phyloP scores from a whole-genome alignment of 1,140 invertebrate species.

The Melitaea cinxia region DNA sequence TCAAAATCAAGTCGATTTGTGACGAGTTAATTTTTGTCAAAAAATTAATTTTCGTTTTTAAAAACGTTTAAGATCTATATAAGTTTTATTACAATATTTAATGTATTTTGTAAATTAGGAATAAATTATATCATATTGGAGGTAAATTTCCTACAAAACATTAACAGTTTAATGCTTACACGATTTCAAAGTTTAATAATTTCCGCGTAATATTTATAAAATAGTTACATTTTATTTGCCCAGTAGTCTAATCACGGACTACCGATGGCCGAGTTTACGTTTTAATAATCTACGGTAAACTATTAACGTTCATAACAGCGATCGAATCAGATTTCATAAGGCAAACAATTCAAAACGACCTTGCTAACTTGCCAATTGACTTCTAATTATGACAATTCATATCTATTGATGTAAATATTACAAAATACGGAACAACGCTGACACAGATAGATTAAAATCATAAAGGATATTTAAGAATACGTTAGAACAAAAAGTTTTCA shows the following conservation, averaged over 20 bases:
- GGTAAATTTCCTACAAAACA: not conserved
- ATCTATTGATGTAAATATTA: conserved; percentile 8
- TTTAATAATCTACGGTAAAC: conserved; percentile 63
- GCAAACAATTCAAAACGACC: conserved; percentile 27
- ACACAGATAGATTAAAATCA: no score
- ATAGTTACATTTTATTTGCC: conserved; percentile 47
- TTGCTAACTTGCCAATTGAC: conserved; percentile 14
- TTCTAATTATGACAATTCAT: conserved; percentile 33
- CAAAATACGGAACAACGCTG: no score
- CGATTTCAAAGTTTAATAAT: not conserved
- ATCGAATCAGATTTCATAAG: conserved; percentile 28
- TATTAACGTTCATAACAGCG: conserved; percentile 24
- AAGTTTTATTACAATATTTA: not conserved
- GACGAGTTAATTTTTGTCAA: not conserved
- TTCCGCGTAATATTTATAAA: not conserved
- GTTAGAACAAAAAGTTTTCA: no score
- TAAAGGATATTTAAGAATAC: no score
- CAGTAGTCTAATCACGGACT: conserved; percentile 49
- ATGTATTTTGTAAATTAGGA: not conserved
- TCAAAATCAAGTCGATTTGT: not conserved
- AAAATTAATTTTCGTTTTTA: no score
- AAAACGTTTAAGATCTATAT: no score
- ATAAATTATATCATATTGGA: not conserved
- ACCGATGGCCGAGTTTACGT: conserved; percentile 57
- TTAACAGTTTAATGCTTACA: not conserved